Evolutionary conservation across 2,797 vertebrate genomes (phyloP), one percentile per base, ranked within the genome.

Genomic region (Typhlichthys eigenmanni): DNA sequence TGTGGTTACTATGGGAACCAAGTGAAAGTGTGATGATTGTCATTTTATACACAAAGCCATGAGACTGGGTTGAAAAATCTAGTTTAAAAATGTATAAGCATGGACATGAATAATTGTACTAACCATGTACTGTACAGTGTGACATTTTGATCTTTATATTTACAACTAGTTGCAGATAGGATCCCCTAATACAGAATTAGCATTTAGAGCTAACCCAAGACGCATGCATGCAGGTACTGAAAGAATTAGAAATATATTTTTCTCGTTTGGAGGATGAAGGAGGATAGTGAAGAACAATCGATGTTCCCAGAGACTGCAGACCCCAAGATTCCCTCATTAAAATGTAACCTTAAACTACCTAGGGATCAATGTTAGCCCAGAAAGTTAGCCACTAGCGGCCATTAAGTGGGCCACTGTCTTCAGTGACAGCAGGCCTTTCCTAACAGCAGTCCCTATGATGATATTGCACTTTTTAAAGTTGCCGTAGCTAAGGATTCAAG

Each of bases 331-430:
- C 51, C 34, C 58, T 59, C 50, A 70, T 70, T 47, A 61, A 64
- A 72, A 70, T 64, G 76, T 74, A 79, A 81, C 64, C 54, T 32
- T 65, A 47, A 75, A 56, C 68, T 60, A 65, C 72, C 81, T 61
- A 60, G 71, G 81, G 79, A 77, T 74, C 68, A 66, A 24, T 71
- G 69, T 70, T 75, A 79, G 65, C 77, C 66, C 72, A 84, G 68
- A 82, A 72, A 72, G 61, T 68, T 59, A 79, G 52, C 48, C 75
- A 81, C 65, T 71, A 73, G 74, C 62, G 74, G 70, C 64, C 58
- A 13, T 60, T 66, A 78, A 77, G 63, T 82, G 78, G 79, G 75
- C 60, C 78, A 72, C 63, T 34, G 72, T 75, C 62, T 61, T 52
- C 50, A 38, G 38, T 50, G 50, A 47, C 47, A 67, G 70, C 19